Percentiles rank a stretch among this genome's conserved stretches.
Conservation (phyloP, 1,140 invertebrate genomes). For the Neomicropteryx cornuta region DNA sequence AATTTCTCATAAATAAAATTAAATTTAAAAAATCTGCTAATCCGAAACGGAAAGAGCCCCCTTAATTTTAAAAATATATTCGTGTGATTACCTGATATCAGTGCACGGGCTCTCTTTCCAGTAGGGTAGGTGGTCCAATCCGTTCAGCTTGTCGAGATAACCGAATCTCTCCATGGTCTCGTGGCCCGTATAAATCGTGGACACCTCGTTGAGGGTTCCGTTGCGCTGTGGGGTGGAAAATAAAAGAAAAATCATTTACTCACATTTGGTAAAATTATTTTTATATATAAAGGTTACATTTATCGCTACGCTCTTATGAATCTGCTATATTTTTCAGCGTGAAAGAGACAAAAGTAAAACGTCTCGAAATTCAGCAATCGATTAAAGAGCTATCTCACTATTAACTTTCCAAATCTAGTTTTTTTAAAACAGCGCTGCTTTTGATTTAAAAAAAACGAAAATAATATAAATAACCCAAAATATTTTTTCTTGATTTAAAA, state of each 20-base stretch:
- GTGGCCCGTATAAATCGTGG: slow-evolving; percentile 69
- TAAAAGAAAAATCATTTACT: slow-evolving; percentile 1
- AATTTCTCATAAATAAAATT: too few species aligned
- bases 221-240: slow-evolving; percentile 59
- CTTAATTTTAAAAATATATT: background rate
- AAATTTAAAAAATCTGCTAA: background rate
- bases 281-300: too few species aligned
- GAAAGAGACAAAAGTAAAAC: too few species aligned
- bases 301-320: too few species aligned
- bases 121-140: slow-evolving; percentile 59
- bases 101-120: slow-evolving; percentile 71
- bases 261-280: slow-evolving; percentile 7
- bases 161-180: slow-evolving; percentile 65
- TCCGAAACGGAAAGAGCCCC: background rate
- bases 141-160: slow-evolving; percentile 64
- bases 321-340: too few species aligned
- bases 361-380: too few species aligned
- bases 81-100: slow-evolving; percentile 41
- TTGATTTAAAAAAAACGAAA: too few species aligned
- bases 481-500: too few species aligned
- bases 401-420: too few species aligned
- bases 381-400: too few species aligned
- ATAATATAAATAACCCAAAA: too few species aligned
- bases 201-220: slow-evolving; percentile 67
- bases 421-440: too few species aligned